These are phyloP conservation scores for Melanostoma scalare DNA, from an alignment of 2,888 invertebrate species.

Conservation along the genomic window DNA sequence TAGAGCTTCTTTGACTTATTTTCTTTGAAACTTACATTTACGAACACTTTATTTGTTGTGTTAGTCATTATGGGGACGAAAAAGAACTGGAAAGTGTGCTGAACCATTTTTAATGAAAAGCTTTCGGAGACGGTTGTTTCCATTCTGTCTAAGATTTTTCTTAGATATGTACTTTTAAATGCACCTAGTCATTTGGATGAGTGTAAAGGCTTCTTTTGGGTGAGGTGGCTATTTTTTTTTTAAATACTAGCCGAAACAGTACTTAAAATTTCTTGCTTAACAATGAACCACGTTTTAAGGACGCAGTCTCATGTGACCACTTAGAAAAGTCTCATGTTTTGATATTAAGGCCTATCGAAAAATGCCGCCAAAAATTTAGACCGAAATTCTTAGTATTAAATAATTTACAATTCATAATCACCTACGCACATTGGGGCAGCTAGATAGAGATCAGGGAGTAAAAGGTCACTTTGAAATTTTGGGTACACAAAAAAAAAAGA, in stretches of 20 bases:
- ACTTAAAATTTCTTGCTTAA: no score
- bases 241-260: constrained; percentile 17
- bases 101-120: constrained; percentile 53
- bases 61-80: constrained; percentile 31
- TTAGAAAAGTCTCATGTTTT: no score
- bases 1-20: constrained; percentile 15
- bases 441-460: no score
- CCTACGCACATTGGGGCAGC: no score
- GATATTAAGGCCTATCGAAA: no score
- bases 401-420: no score
- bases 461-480: no score
- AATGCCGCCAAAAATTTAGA: no score
- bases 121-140: constrained; percentile 55
- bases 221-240: constrained; percentile 30
- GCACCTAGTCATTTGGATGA: constrained; percentile 44
- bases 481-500: no score
- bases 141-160: constrained; percentile 65
- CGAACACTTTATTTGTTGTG: neutral
- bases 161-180: constrained; percentile 46
- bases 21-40: neutral
- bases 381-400: no score
- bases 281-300: no score
- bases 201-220: constrained; percentile 36
- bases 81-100: constrained; percentile 10
- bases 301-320: no score